Conservation (phyloP, 2,797 vertebrate genomes). For the Rhinophrynus dorsalis region DNA sequence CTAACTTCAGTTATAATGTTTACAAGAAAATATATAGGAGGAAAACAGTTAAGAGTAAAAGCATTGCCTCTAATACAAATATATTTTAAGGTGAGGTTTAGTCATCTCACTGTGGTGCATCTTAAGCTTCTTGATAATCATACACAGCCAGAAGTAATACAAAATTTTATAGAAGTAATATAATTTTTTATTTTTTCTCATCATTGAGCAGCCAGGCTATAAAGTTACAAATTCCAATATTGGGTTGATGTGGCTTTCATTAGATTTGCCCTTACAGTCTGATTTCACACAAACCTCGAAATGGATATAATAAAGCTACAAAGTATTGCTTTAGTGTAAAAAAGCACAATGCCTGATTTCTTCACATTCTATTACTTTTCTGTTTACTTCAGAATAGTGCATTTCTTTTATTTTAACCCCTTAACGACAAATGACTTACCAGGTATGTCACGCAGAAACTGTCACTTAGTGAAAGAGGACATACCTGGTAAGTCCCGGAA, state of each 20-base stretch:
- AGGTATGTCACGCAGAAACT: no score
- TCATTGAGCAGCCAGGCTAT: slow-evolving; percentile 37
- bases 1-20: no score
- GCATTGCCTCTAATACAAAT: neutral
- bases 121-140: slow-evolving; percentile 25
- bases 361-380: no score
- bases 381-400: no score
- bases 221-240: slow-evolving; percentile 44
- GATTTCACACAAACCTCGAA: slow-evolving; percentile 11
- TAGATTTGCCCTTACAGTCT: slow-evolving; percentile 33
- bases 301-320: slow-evolving; percentile 21
- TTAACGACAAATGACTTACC: no score
- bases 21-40: no score
- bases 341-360: neutral
- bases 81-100: slow-evolving; percentile 12
- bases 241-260: slow-evolving; percentile 39
- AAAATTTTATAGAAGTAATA: slow-evolving; percentile 44
- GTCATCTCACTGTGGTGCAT: neutral
- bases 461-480: no score
- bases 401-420: no score
- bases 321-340: slow-evolving; percentile 9
- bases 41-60: no score
- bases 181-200: slow-evolving; percentile 46
- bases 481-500: no score
- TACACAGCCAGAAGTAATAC: slow-evolving; percentile 32